These are phyloP conservation scores for Brachirus orientalis DNA, from an alignment of 2,113 vertebrate species.

Conservation along the genomic window DNA sequence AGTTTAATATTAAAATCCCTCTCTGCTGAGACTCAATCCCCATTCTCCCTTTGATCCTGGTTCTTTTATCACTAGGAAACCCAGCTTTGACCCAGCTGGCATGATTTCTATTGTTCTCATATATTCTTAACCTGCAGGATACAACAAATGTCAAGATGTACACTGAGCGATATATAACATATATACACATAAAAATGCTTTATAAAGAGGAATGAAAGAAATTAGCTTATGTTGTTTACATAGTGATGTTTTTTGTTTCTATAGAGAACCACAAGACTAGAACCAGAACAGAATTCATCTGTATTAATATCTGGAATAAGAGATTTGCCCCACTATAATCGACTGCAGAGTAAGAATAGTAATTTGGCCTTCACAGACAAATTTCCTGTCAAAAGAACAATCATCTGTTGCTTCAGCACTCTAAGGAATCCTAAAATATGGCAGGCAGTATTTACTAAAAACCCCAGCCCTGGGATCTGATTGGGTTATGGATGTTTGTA, in stretches of 20 bases:
- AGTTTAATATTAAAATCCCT: conserved; percentile 21
- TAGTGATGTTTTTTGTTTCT: neutral
- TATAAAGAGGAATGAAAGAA: neutral
- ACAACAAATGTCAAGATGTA: neutral
- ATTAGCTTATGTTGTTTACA: neutral
- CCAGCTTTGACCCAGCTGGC: conserved; percentile 29
- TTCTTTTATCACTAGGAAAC: conserved; percentile 37
- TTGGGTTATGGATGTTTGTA: conserved; percentile 26
- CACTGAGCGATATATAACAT: neutral
- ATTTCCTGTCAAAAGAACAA: neutral
- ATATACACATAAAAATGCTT: neutral
- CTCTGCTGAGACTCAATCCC: conserved; percentile 32
- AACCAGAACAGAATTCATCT: neutral
- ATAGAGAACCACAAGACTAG: neutral
- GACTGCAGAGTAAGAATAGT: conserved; percentile 3
- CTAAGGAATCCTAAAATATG: conserved; percentile 21
- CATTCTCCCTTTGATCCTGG: conserved; percentile 42
- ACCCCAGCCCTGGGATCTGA: conserved; percentile 11
- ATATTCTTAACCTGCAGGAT: conserved; percentile 27
- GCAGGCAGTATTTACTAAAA: conserved; percentile 20
- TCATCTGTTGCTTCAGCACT: conserved; percentile 25
- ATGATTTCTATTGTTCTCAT: conserved; percentile 14
- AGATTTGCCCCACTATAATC: conserved; percentile 6
- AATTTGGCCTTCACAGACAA: neutral
- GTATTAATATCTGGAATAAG: neutral